Evolutionary conservation across 2,888 invertebrate genomes (phyloP).

Genomic region (Mongoloraphidia duomilia): DNA sequence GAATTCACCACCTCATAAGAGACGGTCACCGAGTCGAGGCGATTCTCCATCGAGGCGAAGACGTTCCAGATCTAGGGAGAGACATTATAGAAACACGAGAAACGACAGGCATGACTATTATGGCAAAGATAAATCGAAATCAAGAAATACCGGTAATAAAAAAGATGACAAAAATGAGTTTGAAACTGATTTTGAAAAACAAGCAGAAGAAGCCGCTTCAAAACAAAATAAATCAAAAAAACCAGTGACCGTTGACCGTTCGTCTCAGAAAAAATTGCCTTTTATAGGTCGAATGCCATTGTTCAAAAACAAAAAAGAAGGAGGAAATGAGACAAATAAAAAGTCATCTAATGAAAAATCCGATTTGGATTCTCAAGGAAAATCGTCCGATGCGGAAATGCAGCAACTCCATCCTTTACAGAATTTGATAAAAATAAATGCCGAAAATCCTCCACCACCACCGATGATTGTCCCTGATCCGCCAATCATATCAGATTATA

Average conservation of each 20-base stretch:
- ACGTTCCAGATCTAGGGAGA: too few relatives aligned
- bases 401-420: too few relatives aligned
- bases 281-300: conserved; percentile 79
- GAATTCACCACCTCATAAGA: neutral
- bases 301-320: conserved; percentile 43
- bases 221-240: too few relatives aligned
- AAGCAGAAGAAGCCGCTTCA: too few relatives aligned
- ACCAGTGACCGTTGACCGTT: conserved; percentile 11
- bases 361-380: conserved; percentile 31
- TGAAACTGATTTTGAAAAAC: too few relatives aligned
- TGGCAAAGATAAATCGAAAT: neutral
- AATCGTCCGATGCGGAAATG: conserved; percentile 34
- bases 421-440: neutral
- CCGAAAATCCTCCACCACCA: conserved; percentile 8
- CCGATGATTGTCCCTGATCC: conserved; percentile 26
- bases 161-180: conserved; percentile 8
- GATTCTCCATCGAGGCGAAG: too few relatives aligned
- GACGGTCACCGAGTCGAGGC: too few relatives aligned
- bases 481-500: conserved; percentile 11
- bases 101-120: too few relatives aligned
- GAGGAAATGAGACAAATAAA: conserved; percentile 29
- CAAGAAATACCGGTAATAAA: conserved; percentile 5
- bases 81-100: too few relatives aligned
- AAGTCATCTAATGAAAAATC: conserved; percentile 33
- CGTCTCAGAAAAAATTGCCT: conserved; percentile 54